phyloP scores from a whole-genome alignment of 2,888 invertebrate genomes.

The Agonopterix alstromeriana region DNA sequence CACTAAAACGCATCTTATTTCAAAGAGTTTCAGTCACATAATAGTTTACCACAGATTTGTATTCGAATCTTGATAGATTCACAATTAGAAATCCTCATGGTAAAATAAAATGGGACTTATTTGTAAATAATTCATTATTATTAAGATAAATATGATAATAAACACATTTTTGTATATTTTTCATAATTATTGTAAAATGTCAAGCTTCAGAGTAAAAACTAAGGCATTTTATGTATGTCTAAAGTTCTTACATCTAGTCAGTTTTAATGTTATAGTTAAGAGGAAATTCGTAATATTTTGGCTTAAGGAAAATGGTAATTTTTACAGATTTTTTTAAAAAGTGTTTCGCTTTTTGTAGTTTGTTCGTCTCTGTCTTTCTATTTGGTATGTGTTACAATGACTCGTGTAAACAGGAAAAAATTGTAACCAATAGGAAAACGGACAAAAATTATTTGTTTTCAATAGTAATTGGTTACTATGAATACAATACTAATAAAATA shows the following conservation, averaged over 20 bases:
- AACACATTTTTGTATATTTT: conserved; percentile 64
- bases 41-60: conserved; percentile 14
- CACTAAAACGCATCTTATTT: not conserved
- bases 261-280: conserved; percentile 38
- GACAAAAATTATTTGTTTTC: not conserved
- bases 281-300: conserved; percentile 35
- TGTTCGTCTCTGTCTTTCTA: conserved; percentile 1
- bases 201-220: conserved; percentile 52
- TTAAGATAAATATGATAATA: conserved; percentile 46
- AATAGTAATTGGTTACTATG: not conserved
- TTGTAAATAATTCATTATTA: conserved; percentile 55
- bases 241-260: conserved; percentile 68
- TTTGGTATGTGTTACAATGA: no score
- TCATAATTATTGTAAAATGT: conserved; percentile 41
- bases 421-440: no score
- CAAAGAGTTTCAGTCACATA: not conserved
- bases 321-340: conserved; percentile 27
- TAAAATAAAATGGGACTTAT: conserved; percentile 8
- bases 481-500: no score
- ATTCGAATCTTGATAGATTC: conserved; percentile 16
- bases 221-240: conserved; percentile 34
- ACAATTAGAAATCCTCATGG: conserved; percentile 19
- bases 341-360: conserved; percentile 35
- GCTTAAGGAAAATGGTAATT: conserved; percentile 28
- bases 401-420: no score